Conservation (phyloP, 2,888 invertebrate species). For the Prenolepis imparis region DNA sequence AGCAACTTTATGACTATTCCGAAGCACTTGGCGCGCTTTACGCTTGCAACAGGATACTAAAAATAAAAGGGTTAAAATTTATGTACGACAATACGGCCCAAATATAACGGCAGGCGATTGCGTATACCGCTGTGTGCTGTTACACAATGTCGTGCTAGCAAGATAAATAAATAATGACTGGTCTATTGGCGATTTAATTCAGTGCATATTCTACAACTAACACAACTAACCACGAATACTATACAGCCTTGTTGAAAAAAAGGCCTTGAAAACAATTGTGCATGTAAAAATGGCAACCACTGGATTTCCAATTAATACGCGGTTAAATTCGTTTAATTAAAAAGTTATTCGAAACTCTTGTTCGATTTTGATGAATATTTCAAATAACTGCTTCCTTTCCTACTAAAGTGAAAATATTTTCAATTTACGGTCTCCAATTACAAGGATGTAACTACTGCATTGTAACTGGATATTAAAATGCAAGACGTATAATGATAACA, state of each 20-base stretch:
- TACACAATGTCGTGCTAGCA: background rate
- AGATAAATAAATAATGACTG: background rate
- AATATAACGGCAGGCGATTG: background rate
- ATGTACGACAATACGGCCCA: background rate
- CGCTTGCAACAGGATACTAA: slow-evolving; percentile 9
- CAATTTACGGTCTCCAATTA: slow-evolving; percentile 23
- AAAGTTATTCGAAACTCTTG: slow-evolving; percentile 26
- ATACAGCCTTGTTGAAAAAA: background rate
- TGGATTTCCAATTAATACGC: slow-evolving; percentile 42
- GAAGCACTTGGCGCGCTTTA: slow-evolving; percentile 29
- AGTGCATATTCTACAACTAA: background rate
- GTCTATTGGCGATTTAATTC: slow-evolving; percentile 32
- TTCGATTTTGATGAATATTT: slow-evolving; percentile 24
- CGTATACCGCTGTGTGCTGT: slow-evolving; percentile 4
- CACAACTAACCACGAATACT: background rate
- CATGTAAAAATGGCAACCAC: background rate
- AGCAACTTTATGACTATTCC: slow-evolving; percentile 22
- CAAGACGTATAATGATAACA: background rate
- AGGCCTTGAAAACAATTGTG: background rate
- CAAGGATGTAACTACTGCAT: background rate
- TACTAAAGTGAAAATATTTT: background rate
- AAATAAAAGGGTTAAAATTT: slow-evolving; percentile 31
- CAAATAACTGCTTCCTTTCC: background rate
- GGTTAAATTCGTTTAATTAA: slow-evolving; percentile 42
- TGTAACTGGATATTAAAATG: slow-evolving; percentile 2